Base-by-base conservation (phyloP, 2,888 invertebrate genomes). In the Camponotus fellah region DNA sequence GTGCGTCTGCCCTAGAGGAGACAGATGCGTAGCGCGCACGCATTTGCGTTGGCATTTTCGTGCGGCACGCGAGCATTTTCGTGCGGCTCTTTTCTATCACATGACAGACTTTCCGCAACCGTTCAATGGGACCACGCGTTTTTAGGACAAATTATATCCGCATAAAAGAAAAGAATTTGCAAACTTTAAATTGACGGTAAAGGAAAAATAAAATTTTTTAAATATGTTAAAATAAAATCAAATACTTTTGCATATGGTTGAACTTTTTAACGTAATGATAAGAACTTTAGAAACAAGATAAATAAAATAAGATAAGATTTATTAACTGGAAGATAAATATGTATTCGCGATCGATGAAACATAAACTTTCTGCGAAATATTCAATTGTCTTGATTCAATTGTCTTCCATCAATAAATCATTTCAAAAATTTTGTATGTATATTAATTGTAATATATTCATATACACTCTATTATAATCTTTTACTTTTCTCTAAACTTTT, bases 1-100 rank as follows among this genome's bases (percentile, higher is more conserved):
- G 82, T 72, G 84, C 74, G 79, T 62, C 71, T 85, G 82, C 88
- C 74, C 84, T 79, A 83, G 76, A 82, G 82, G 85, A 87, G 91
- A 89, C 88, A 89, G 91, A 91, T 89, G 90, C 86, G 86, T 87
- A 85, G 79, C 71, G 85, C 83, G 86, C 89, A 87, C 88, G 88
- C 90, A 90, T 89, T 91, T 90, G 83, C 89, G 86, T 89, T 83
- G n/a, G n/a, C n/a, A n/a, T n/a, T n/a, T n/a, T n/a, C n/a, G n/a
- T 17, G 65, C 83, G 88, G 87, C 89, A 89, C 90, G 91, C 91
- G 88, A 90, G 81, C 74, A 80, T 82, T 85, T 77, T 85, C 80
- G 65, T 58, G 21, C 14, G n/a, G 75, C 64, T 86, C 79, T 83
- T 82, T 85, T 79, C 82, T 81, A 65, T 60, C 21, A 60, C 49